Percentiles rank a stretch among this genome's conserved stretches.
phyloP scores from a whole-genome alignment of 2,797 vertebrate species.

The Holocentrus rufus region DNA sequence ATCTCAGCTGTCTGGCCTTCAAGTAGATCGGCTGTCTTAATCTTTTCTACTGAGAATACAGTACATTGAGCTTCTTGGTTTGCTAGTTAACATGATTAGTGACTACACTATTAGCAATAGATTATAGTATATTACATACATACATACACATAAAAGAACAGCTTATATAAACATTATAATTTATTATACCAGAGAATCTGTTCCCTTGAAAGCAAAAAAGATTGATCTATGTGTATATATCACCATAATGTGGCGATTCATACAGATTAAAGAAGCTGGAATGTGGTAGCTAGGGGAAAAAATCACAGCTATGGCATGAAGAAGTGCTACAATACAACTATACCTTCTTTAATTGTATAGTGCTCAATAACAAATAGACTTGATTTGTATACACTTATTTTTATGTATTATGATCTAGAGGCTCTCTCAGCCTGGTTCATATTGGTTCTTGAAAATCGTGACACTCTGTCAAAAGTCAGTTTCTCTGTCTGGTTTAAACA shows the following conservation, averaged over 20 bases:
- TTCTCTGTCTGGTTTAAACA: slow-evolving; percentile 2
- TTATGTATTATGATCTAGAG: not conserved
- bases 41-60: not conserved
- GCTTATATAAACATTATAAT: not conserved
- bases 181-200: not conserved
- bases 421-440: too few species aligned
- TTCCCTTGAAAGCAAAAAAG: not conserved
- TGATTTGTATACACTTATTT: not conserved
- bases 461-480: not conserved
- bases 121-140: slow-evolving; percentile 3
- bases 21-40: not conserved
- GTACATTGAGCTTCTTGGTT: slow-evolving; percentile 3
- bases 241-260: too few species aligned
- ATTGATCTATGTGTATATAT: too few species aligned
- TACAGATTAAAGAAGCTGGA: too few species aligned
- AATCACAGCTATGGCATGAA: too few species aligned
- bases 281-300: too few species aligned
- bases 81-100: too few species aligned
- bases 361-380: not conserved
- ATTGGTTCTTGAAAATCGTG: not conserved
- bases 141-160: not conserved
- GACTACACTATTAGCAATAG: too few species aligned
- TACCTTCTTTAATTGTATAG: too few species aligned
- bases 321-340: too few species aligned
- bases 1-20: not conserved